phyloP scores from a whole-genome alignment of 1,140 invertebrate species.

The Drosophila subpulchrella region DNA sequence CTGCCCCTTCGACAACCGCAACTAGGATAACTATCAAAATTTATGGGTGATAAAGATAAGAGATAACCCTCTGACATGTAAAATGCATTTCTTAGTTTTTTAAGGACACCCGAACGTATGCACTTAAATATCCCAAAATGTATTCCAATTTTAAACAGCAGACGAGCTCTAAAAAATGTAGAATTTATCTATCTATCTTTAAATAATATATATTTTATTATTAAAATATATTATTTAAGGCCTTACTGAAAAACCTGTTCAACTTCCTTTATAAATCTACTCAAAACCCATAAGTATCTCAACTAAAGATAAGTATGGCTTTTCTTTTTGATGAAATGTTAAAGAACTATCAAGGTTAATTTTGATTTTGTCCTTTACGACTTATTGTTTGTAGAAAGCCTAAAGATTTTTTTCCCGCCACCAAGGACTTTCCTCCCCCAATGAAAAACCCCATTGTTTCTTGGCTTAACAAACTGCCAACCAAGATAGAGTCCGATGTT shows the following conservation, averaged over 20 bases:
- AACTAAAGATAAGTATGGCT: neutral
- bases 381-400: neutral
- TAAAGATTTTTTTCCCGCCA: neutral
- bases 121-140: neutral
- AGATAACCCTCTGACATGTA: neutral
- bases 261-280: no score
- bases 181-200: no score
- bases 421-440: neutral
- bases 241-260: no score
- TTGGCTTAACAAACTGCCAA: neutral
- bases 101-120: neutral
- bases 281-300: no score
- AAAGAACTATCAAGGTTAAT: neutral
- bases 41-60: neutral
- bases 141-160: no score
- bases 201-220: no score
- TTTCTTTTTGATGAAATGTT: neutral
- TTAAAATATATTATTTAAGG: no score
- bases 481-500: constrained; percentile 28
- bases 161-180: no score
- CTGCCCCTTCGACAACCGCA: constrained; percentile 11
- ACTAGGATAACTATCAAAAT: constrained; percentile 8
- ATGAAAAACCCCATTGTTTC: neutral
- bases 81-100: neutral
- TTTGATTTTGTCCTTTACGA: neutral